Evolutionary conservation across 2,888 invertebrate species (phyloP).

Genomic region (Nomada goodeniana): DNA sequence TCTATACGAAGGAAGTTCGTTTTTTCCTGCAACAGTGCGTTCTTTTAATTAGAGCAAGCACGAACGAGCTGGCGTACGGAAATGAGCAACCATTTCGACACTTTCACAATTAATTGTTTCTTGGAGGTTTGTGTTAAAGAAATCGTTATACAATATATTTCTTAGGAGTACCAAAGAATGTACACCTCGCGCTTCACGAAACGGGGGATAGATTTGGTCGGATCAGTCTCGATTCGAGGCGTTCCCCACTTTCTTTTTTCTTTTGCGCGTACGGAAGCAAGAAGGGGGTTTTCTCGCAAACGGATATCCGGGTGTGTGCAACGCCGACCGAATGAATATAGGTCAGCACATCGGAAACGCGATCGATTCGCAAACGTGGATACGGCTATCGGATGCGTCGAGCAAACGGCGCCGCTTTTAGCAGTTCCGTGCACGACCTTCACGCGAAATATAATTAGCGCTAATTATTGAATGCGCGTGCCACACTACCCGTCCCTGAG

Average conservation of each 20-base stretch:
- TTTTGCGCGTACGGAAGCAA: no score
- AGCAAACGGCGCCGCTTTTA: conserved; percentile 40
- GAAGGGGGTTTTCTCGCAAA: background rate
- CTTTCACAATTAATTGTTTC: conserved; percentile 17
- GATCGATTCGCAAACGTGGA: conserved; percentile 60
- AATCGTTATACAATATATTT: background rate
- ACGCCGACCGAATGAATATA: conserved; percentile 41
- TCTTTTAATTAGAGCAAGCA: conserved; percentile 9
- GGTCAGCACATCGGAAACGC: conserved; percentile 57
- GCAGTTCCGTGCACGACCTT: conserved; percentile 55
- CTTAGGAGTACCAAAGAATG: no score
- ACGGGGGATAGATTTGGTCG: background rate
- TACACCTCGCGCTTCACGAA: conserved; percentile 7
- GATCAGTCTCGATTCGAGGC: no score
- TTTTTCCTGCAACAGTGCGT: no score
- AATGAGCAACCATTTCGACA: background rate
- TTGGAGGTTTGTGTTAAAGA: conserved; percentile 38
- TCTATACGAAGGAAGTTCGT: background rate
- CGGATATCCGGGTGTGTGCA: conserved; percentile 18
- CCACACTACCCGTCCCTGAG: conserved; percentile 54
- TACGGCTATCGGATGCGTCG: conserved; percentile 47
- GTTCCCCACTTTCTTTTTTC: no score
- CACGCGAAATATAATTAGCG: conserved; percentile 60
- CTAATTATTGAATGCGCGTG: conserved; percentile 62
- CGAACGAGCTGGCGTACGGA: conserved; percentile 31